Conservation (phyloP, 2,797 vertebrate species). For the Rachycentron canadum region DNA sequence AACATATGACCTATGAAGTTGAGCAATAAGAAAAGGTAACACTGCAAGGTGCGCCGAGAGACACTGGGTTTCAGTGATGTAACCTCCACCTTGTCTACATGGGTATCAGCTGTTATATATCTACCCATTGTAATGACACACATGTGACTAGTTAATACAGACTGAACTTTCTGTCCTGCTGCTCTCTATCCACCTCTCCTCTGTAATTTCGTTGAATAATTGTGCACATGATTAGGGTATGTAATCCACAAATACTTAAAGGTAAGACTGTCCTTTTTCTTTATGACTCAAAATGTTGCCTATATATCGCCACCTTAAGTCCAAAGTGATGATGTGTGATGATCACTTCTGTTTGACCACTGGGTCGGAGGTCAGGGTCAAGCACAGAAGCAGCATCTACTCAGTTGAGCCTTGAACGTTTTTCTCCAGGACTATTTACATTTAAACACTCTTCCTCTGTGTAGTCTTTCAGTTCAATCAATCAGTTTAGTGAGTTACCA, state of each 20-base stretch:
- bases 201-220: neutral
- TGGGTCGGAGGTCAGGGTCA: slow-evolving; percentile 34
- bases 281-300: neutral
- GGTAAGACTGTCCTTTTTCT: too few relatives aligned
- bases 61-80: slow-evolving; percentile 5
- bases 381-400: neutral
- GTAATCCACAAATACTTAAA: neutral
- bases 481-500: neutral
- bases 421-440: neutral
- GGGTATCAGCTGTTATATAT: slow-evolving; percentile 58
- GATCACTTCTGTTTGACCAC: slow-evolving; percentile 11
- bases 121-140: slow-evolving; percentile 62
- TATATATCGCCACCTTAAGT: neutral
- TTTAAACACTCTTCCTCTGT: slow-evolving; percentile 17
- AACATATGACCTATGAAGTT: slow-evolving; percentile 5
- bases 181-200: slow-evolving; percentile 8
- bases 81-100: slow-evolving; percentile 23
- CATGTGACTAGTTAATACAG: slow-evolving; percentile 56
- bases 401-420: neutral
- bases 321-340: neutral
- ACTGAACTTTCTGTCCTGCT: slow-evolving; percentile 30
- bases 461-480: neutral
- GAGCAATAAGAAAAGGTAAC: slow-evolving; percentile 9
- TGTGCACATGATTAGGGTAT: neutral
- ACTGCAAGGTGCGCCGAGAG: neutral